Conservation (phyloP, 1,140 invertebrate species). For the Portunus trituberculatus region DNA sequence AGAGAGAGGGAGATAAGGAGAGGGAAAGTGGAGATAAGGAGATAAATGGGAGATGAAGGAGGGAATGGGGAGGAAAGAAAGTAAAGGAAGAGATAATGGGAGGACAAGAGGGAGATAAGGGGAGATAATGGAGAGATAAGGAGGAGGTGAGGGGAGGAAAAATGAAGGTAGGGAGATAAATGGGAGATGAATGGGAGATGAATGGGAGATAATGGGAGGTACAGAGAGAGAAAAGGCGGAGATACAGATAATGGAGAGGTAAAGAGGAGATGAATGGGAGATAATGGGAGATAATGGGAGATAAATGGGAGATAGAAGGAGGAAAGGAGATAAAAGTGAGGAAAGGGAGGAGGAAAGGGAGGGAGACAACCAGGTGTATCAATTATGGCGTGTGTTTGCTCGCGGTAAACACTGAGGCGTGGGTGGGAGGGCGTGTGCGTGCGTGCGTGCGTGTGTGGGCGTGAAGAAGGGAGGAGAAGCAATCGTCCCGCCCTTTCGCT, state of each 20-base stretch:
- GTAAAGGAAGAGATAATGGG: not conserved
- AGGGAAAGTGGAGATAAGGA: not conserved
- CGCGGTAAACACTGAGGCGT: slow-evolving; percentile 15
- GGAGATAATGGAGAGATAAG: not conserved
- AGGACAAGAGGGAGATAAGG: not conserved
- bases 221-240: not conserved
- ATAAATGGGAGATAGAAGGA: not conserved
- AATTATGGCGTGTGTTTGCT: slow-evolving; percentile 28
- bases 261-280: not conserved
- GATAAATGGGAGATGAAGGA: not conserved
- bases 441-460: not conserved
- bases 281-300: not conserved
- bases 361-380: not conserved
- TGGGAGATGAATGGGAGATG: not conserved
- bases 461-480: not conserved
- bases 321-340: not conserved
- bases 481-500: too few relatives aligned
- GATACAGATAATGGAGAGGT: too few relatives aligned
- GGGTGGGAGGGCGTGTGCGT: not conserved
- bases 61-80: not conserved
- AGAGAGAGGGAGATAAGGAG: not conserved
- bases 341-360: not conserved
- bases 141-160: not conserved
- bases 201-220: not conserved
- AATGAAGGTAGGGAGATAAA: too few relatives aligned